phyloP scores from a whole-genome alignment of 2,113 vertebrate genomes.

The Gasterosteus nipponicus region DNA sequence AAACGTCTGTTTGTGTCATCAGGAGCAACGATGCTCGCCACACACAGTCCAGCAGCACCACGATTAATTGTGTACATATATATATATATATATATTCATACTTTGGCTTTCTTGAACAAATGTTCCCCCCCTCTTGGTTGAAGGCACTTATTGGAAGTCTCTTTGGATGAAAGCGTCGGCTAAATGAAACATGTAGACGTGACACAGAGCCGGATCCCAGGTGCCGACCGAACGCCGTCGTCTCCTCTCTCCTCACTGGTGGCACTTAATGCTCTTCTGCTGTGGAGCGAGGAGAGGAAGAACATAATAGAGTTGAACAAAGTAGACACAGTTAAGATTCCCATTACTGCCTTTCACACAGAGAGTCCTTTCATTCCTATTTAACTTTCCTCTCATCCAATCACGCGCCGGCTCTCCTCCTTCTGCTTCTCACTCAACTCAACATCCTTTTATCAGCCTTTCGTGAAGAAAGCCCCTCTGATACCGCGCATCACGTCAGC shows the following conservation, averaged over 20 bases:
- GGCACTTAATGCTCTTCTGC: background rate
- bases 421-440: background rate
- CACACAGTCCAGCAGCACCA: conserved; percentile 15
- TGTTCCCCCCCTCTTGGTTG: too few relatives aligned
- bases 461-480: conserved; percentile 24
- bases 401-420: background rate
- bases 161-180: too few relatives aligned
- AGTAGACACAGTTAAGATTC: conserved; percentile 20
- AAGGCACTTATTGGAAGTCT: too few relatives aligned
- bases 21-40: conserved; percentile 39
- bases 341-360: background rate
- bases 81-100: too few relatives aligned
- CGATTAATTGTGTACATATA: conserved; percentile 1
- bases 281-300: background rate
- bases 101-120: too few relatives aligned
- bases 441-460: background rate
- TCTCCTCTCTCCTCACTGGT: background rate
- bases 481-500: background rate
- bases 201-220: background rate
- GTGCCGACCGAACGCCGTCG: background rate
- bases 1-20: conserved; percentile 33
- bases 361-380: conserved; percentile 10
- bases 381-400: conserved; percentile 23
- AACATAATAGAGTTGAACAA: background rate
- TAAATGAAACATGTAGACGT: background rate